Base-by-base conservation (phyloP, 2,113 vertebrate species). In the Chlorodrepanis virens region DNA sequence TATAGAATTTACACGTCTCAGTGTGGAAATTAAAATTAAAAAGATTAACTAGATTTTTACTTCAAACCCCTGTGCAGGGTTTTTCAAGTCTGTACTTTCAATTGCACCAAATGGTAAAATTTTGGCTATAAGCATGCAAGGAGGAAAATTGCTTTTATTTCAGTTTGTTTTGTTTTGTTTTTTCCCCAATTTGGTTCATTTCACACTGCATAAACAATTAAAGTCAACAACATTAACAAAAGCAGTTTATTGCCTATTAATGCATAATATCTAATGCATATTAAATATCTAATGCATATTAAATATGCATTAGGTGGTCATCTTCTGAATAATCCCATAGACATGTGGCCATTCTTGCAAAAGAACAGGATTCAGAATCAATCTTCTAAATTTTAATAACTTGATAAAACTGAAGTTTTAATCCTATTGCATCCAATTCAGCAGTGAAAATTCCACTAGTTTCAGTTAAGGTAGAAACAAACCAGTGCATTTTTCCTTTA, bases 401-500 rank as follows among this genome's bases (percentile, higher is more conserved):
- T 77, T 67, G 20, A 25, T 74, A 84, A 77, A 45, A 50, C 8
- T 39, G 15, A 70, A 45, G 6, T 47, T 4, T 49, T 87, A 70
- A 63, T 79, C 56, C 6, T 67, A 12, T 75, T 82, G 6, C 4
- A 52, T 35, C 24, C 87, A 71, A 85, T 82, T 56, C 10, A 47
- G 11, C 45, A 6, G 24, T 68, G 33, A 79, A 89, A 53, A 74
- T 45, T 6, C 14, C 25, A 44, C 7, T 39, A 25, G 4, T 57
- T 88, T 92, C 52, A 60, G 6, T 56, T 74, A 52, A 64, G 33
- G 12, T n/a, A 71, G 21, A 18, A 80, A 89, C 18, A 83, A 72
- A 40, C 1, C 2, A 35, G 7, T 22, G 3, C 0, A 0, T 20
- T 81, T 49, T 79, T 49, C 52, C 33, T 15, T 29, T 9, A 86